These are phyloP conservation scores for Nyctibius grandis DNA, from an alignment of 2,797 vertebrate genomes.

Conservation along the genomic window DNA sequence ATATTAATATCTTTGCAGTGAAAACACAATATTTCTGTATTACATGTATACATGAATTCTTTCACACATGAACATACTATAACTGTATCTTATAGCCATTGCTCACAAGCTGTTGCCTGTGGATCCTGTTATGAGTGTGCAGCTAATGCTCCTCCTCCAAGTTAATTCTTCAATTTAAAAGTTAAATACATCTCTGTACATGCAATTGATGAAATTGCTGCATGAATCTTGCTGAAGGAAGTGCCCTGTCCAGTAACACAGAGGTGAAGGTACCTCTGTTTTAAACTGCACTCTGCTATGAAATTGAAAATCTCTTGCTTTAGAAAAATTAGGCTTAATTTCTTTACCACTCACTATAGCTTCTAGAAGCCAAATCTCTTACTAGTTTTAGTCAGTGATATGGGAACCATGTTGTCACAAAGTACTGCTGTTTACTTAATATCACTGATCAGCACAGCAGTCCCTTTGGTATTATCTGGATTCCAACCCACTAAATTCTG, in stretches of 20 bases:
- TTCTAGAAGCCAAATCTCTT: neutral
- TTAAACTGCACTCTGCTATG: rapidly evolving
- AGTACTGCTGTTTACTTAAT: neutral
- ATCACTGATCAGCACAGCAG: neutral
- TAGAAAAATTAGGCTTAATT: rapidly evolving
- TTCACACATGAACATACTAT: neutral
- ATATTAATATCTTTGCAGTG: neutral
- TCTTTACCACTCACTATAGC: neutral
- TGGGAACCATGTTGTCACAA: neutral
- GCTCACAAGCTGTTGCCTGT: neutral
- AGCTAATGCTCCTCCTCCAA: neutral
- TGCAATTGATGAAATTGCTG: neutral
- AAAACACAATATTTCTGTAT: neutral
- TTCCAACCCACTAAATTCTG: neutral
- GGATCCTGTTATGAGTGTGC: neutral
- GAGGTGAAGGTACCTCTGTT: neutral
- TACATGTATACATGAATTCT: neutral
- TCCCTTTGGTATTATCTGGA: neutral
- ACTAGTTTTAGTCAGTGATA: neutral
- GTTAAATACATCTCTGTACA: neutral
- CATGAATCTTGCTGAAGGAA: neutral
- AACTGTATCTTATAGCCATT: neutral
- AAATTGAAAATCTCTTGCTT: neutral
- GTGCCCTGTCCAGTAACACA: neutral
- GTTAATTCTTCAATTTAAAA: neutral